Base-by-base conservation (phyloP, 1,140 invertebrate species). In the Mylabris phalerata region DNA sequence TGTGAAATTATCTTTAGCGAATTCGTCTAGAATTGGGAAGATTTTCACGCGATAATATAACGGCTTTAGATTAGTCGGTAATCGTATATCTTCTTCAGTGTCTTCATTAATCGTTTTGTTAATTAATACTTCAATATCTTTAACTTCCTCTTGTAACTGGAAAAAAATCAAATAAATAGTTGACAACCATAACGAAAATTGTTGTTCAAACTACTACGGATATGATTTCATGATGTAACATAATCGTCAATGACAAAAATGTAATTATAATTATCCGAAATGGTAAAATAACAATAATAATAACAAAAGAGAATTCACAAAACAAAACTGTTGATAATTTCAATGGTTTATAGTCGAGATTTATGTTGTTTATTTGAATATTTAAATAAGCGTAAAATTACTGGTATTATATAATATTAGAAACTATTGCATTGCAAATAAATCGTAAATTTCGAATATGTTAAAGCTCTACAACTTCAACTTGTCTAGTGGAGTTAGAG, bases 41-140 rank as follows among this genome's bases (percentile, higher is more conserved):
- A 72, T 54, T 38, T 42, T 61, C 3, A 72, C 44, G 27, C 60
- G 60, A 45, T 72, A 72, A 45, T 63, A 46, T 5, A 66, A 32
- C 0, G 70, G 68, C 42, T 61, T 46, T 6, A 72, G 5, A 26
- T 59, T 27, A 42, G 47, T 63, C 3, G 70, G 68, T 52, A 72
- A 46, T 44, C 67, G 42, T 7, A 70, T 46, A 19, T 63, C 58
- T 60, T 67, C 66, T 50, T 64, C 55, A 10, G 56, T 55, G 49
- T 63, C 61, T 54, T 67, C 62, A 40, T 69, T 65, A n/a, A 72
- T 61, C 2, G 65, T 66, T 46, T 72, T 64, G 26, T 70, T 70
- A 5, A 72, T 46, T 9, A 71, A 58, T 55, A 64, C 57, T 57
- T 71, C 69, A 7, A 71, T 68, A 40, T 71, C 69, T 46, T 63